Percentiles rank a stretch among this genome's conserved stretches.
These are phyloP conservation scores for Battus philenor DNA, from an alignment of 1,140 invertebrate species.

Conservation along the genomic window DNA sequence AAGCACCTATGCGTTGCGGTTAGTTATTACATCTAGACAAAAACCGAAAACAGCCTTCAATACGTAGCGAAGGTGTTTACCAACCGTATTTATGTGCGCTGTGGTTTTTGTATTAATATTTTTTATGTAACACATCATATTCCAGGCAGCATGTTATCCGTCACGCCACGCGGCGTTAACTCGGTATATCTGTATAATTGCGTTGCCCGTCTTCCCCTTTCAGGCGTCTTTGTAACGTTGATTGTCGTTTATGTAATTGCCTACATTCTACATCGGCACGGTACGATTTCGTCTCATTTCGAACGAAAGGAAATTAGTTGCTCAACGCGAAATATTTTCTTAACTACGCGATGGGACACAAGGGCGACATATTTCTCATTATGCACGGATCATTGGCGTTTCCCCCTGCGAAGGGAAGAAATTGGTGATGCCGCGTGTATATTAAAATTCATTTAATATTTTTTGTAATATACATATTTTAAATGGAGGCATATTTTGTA, in stretches of 20 bases:
- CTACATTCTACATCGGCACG: conserved; percentile 55
- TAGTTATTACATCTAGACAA: too few species aligned
- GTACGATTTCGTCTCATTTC: conserved; percentile 34
- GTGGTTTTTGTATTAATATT: too few species aligned
- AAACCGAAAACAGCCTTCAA: too few species aligned
- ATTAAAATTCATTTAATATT: too few species aligned
- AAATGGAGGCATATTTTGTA: too few species aligned
- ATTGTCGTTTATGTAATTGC: conserved; percentile 71
- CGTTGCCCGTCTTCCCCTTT: conserved; percentile 59
- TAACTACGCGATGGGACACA: conserved; percentile 50
- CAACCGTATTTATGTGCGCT: too few species aligned
- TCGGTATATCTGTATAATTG: conserved; percentile 64
- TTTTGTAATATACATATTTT: too few species aligned
- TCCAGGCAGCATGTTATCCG: conserved; percentile 23
- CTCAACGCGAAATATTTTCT: conserved; percentile 57
- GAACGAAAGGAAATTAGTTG: conserved; percentile 49
- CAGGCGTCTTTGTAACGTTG: conserved; percentile 55
- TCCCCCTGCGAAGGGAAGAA: conserved; percentile 3
- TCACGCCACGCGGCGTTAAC: conserved; percentile 40
- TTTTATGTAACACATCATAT: conserved; percentile 19
- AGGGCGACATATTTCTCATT: conserved; percentile 32
- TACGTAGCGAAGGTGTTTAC: too few species aligned
- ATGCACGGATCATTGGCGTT: conserved; percentile 24
- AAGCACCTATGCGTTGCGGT: too few species aligned
- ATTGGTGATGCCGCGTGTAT: neutral